These are phyloP conservation scores for Mycalesis mineus DNA, from an alignment of 2,888 invertebrate species.

Conservation along the genomic window DNA sequence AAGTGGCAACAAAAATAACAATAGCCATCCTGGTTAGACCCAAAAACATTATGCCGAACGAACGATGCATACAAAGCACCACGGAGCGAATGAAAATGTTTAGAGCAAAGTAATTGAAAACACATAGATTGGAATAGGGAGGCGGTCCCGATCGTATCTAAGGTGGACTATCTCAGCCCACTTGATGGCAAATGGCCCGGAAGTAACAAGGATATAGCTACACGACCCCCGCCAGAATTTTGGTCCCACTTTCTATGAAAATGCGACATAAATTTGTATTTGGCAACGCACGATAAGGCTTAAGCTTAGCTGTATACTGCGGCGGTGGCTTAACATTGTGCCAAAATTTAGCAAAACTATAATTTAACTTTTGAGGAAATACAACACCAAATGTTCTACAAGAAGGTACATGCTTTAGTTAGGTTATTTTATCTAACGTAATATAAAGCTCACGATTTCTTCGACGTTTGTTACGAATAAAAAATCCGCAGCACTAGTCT, in stretches of 20 bases:
- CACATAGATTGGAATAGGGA: slow-evolving; percentile 54
- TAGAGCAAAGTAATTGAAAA: slow-evolving; percentile 58
- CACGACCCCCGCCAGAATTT: slow-evolving; percentile 55
- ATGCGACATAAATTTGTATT: slow-evolving; percentile 47
- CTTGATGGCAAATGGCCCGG: slow-evolving; percentile 69
- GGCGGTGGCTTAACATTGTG: slow-evolving; percentile 5
- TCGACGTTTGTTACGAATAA: too few relatives aligned
- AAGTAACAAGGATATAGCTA: slow-evolving; percentile 67
- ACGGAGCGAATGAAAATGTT: slow-evolving; percentile 27
- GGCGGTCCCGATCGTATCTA: slow-evolving; percentile 58
- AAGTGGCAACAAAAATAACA: slow-evolving; percentile 5
- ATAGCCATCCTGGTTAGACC: slow-evolving; percentile 5
- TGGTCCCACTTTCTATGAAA: slow-evolving; percentile 54
- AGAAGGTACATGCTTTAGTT: not conserved
- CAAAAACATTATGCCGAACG: slow-evolving; percentile 19
- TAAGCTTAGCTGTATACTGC: slow-evolving; percentile 11
- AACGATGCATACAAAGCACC: slow-evolving; percentile 23
- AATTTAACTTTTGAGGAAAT: not conserved
- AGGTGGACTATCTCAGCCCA: slow-evolving; percentile 72
- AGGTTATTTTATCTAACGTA: too few relatives aligned
- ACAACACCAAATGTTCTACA: too few relatives aligned
- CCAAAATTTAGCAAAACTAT: not conserved
- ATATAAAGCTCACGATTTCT: too few relatives aligned
- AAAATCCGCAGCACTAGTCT: too few relatives aligned
- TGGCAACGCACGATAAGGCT: slow-evolving; percentile 33